Evolutionary conservation across 2,113 vertebrate species (phyloP).

Genomic region (Tringa solitaria): DNA sequence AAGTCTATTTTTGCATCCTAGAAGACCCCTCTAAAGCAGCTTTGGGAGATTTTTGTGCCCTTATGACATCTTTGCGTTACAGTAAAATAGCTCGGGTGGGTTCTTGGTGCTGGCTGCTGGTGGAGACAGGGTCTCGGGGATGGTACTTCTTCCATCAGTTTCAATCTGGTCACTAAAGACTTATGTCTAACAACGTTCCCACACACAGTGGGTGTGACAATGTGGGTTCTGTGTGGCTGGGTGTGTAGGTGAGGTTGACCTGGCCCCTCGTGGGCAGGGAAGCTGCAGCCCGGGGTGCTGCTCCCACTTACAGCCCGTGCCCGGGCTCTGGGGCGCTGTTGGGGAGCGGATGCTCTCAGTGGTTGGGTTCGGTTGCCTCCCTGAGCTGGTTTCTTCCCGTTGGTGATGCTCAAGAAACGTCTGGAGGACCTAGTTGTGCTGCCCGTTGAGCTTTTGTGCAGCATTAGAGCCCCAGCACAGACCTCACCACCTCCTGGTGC

Average conservation of each 20-base stretch:
- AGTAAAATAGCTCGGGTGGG: background rate
- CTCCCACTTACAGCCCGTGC: background rate
- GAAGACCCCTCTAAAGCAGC: background rate
- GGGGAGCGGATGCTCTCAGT: background rate
- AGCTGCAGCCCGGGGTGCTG: background rate
- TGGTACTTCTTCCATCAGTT: background rate
- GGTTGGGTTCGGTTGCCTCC: background rate
- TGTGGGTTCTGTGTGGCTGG: background rate
- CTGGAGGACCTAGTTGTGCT: background rate
- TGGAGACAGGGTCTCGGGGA: background rate
- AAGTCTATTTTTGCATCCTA: background rate
- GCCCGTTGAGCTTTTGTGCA: background rate
- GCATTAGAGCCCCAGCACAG: accelerated
- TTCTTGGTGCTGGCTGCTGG: background rate
- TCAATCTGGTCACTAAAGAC: background rate
- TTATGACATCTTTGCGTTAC: background rate
- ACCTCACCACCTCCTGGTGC: background rate
- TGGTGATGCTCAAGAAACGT: background rate
- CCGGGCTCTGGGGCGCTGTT: accelerated
- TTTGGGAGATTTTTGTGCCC: background rate
- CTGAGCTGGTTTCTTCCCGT: background rate
- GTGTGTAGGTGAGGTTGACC: background rate
- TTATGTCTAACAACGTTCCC: background rate
- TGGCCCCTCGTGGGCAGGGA: background rate
- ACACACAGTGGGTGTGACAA: background rate